Conservation (phyloP, 2,888 invertebrate genomes). For the Steinernema hermaphroditum region DNA sequence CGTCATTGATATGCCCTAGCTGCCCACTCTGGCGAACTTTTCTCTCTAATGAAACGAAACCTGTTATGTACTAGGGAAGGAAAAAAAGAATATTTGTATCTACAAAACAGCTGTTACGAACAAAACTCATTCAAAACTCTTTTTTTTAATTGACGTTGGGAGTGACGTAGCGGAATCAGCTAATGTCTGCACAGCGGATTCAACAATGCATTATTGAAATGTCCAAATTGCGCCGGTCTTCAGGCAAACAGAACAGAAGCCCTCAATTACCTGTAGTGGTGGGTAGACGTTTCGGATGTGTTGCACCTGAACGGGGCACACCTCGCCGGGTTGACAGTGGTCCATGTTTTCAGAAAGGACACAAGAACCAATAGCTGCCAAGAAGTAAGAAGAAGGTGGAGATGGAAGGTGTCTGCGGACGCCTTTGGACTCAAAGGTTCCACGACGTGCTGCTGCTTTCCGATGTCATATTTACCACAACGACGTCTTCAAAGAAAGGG, state of each 20-base stretch:
- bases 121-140: too few relatives aligned
- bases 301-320: constrained; percentile 10
- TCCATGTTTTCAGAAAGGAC: neutral
- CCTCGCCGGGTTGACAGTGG: neutral
- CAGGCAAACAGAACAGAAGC: neutral
- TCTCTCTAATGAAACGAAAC: too few relatives aligned
- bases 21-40: too few relatives aligned
- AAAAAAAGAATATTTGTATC: too few relatives aligned
- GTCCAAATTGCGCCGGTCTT: neutral
- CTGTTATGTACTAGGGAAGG: too few relatives aligned
- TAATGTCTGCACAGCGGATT: neutral
- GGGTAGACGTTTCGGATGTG: constrained; percentile 61
- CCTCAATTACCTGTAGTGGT: constrained; percentile 56
- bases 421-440: neutral
- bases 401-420: neutral
- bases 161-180: neutral
- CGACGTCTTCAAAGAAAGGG: constrained; percentile 27
- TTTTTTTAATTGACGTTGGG: too few relatives aligned
- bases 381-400: neutral
- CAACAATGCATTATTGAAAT: too few relatives aligned
- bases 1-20: neutral
- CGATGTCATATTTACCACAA: constrained; percentile 26
- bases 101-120: too few relatives aligned
- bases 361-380: too few relatives aligned
- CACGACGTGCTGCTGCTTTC: neutral